Base-by-base conservation (phyloP, 2,797 vertebrate genomes). In the Sparidentex hasta region DNA sequence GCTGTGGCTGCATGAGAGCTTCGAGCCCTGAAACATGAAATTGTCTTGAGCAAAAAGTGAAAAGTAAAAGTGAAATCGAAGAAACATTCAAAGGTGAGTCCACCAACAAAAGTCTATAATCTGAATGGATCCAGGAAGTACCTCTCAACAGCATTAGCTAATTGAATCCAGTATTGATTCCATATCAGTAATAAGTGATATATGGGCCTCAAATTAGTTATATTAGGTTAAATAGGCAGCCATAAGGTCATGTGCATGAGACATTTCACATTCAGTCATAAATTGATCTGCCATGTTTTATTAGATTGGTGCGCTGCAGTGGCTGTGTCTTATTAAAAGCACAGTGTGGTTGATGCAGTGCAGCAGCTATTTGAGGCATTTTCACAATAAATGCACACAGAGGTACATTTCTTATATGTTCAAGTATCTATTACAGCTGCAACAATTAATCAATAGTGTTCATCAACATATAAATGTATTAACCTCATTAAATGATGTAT, bases 131-230 rank as follows among this genome's bases (percentile, higher is more conserved):
- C 88, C 89, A 92, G 90, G 92, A 93, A 93, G 90, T 87, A 91
- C 66, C 82, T 85, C 82, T 82, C 87, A 75, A 71, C 74, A 86
- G 91, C 93, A 93, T 94, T 94, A 94, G 90, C 91, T 92, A 93
- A 95, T 93, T 95, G 91, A 93, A 94, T 95, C 83, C 79, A 27
- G 81, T 90, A 95, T 95, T 82, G 94, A 95, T 93, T 89, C 87
- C 84, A 91, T 92, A 95, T 93, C 91, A 93, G 90, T 92, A 93
- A 94, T 93, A 93, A 90, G 90, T 94, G 93, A 95, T 93, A 92
- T 94, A 95, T 93, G 91, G 75, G 14, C 68, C 88, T 93, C 83
- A 80, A 90, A 93, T 95, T 93, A 94, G 92, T 94, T 94, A 91
- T 93, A 95, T 94, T 95, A 93, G 93, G 91, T 95, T 94, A 94